Conservation (phyloP, 64 coral and sea anemone species). For the Stichodactyla helianthus region DNA sequence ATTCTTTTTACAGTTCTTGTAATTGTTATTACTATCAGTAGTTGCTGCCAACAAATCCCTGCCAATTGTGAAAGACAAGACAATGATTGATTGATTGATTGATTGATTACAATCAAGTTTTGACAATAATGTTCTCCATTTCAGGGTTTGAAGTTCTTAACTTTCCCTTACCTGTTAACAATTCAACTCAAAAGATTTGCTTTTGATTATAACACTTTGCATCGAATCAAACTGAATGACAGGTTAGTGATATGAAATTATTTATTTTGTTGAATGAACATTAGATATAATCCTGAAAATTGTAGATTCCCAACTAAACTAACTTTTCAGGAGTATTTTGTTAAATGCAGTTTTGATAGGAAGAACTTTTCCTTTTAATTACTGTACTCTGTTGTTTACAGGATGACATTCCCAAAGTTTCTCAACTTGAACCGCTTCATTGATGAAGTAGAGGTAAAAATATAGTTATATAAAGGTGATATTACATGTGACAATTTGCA, state of each 20-base stretch:
- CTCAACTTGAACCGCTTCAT: slow-evolving; percentile 83
- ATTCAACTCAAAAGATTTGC: slow-evolving; percentile 98
- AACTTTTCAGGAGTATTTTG: too few relatives aligned
- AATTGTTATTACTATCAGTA: too few relatives aligned
- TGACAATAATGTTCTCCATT: background rate
- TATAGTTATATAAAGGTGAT: too few relatives aligned
- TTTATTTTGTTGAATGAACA: background rate
- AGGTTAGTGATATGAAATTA: slow-evolving; percentile 49
- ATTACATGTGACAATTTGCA: too few relatives aligned
- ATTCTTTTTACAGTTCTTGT: background rate
- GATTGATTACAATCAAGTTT: background rate
- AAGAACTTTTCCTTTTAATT: background rate
- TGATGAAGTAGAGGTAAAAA: slow-evolving; percentile 51
- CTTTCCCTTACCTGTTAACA: slow-evolving; percentile 81
- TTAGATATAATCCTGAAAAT: too few relatives aligned
- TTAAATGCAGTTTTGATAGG: background rate
- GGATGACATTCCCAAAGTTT: slow-evolving; percentile 89
- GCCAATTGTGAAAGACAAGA: background rate
- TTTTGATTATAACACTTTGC: slow-evolving; percentile 92
- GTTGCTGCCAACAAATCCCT: background rate
- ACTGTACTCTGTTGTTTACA: slow-evolving; percentile 10
- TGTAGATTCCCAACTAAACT: too few relatives aligned
- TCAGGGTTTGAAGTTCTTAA: slow-evolving; percentile 89
- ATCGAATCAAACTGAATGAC: slow-evolving; percentile 97
- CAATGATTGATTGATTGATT: background rate